These are phyloP conservation scores for Tachypleus tridentatus DNA, from an alignment of 1,140 invertebrate genomes.

Conservation along the genomic window DNA sequence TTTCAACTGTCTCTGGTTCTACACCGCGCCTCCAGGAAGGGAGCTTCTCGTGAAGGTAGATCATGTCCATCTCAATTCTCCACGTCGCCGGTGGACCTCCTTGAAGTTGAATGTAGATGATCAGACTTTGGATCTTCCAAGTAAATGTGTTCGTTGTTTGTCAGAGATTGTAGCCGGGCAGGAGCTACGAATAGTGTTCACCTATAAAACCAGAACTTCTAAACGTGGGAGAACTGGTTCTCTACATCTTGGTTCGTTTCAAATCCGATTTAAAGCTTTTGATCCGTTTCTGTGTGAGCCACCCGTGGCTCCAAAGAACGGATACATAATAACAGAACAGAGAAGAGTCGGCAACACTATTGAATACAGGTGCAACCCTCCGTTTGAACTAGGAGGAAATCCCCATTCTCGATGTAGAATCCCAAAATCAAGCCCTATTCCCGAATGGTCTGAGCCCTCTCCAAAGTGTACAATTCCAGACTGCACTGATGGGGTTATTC, in stretches of 20 bases:
- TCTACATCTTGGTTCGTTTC: constrained; percentile 8
- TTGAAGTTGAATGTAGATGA: constrained; percentile 17
- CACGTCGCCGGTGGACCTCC: constrained; percentile 1
- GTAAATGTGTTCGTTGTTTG: constrained; percentile 20
- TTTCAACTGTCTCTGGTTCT: constrained; percentile 17
- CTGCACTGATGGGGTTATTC: constrained; percentile 17
- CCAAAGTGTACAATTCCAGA: constrained; percentile 17
- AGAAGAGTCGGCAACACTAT: constrained; percentile 13
- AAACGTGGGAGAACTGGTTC: too few relatives aligned
- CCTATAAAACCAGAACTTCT: too few relatives aligned
- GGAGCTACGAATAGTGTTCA: too few relatives aligned
- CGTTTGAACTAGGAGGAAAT: constrained; percentile 18
- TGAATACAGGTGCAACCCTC: constrained; percentile 16
- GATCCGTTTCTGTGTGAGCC: constrained; percentile 16
- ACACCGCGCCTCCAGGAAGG: constrained; percentile 16
- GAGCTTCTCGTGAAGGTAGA: constrained; percentile 20
- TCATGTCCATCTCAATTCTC: constrained; percentile 10
- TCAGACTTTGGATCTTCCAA: constrained; percentile 8
- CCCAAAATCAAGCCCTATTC: constrained; percentile 12
- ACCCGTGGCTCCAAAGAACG: constrained; percentile 15
- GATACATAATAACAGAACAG: constrained; percentile 14
- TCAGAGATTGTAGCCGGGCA: not conserved
- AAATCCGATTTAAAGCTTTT: constrained; percentile 18
- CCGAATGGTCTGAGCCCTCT: constrained; percentile 13
- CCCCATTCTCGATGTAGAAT: constrained; percentile 9